Evolutionary conservation across 2,888 invertebrate genomes (phyloP).

Genomic region (Thereva nobilitata): DNA sequence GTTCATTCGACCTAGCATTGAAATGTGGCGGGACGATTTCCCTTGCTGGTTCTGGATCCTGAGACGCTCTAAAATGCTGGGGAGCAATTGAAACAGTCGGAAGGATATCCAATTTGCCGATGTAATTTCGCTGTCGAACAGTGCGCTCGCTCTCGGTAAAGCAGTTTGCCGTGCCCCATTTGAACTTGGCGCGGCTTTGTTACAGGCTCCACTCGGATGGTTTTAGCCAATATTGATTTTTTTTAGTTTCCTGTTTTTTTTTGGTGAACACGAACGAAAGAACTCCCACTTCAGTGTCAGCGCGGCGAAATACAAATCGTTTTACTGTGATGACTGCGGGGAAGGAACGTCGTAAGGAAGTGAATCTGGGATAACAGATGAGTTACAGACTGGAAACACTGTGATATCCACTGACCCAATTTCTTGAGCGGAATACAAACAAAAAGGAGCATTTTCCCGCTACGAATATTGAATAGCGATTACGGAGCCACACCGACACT

Average conservation of each 20-base stretch:
- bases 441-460: no score
- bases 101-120: conserved; percentile 23
- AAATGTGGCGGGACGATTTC: no score
- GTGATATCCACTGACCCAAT: no score
- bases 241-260: background rate
- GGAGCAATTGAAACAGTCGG: background rate
- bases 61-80: no score
- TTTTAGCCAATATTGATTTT: conserved; percentile 15
- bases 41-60: no score
- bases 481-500: no score
- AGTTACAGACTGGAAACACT: conserved; percentile 1
- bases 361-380: conserved; percentile 22
- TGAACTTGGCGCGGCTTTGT: conserved; percentile 12
- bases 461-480: no score
- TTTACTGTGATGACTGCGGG: conserved; percentile 3
- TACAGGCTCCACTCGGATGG: conserved; percentile 6
- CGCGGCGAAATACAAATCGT: conserved; percentile 1
- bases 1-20: no score
- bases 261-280: no score
- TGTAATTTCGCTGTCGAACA: conserved; percentile 18
- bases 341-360: conserved; percentile 12
- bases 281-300: background rate
- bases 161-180: conserved; percentile 14
- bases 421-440: no score
- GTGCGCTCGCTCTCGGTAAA: conserved; percentile 1